Percentiles rank a stretch among this genome's conserved stretches.
Evolutionary conservation across 2,113 vertebrate genomes (phyloP).

Genomic region (Rutilus rutilus): DNA sequence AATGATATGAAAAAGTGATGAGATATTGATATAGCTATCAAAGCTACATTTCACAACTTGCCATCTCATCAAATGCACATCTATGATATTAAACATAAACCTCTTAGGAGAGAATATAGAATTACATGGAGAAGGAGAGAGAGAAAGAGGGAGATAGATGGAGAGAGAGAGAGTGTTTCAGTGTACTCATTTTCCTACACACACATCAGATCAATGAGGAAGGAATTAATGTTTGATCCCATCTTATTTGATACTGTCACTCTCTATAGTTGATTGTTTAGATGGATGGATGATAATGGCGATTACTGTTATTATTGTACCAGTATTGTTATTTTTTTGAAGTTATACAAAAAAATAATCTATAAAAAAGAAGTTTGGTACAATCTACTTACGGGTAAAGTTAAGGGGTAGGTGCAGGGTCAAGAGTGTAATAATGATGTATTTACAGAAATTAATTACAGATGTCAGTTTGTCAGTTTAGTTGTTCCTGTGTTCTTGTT

Average conservation of each 20-base stretch:
- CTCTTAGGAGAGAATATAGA: constrained; percentile 63
- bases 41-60: constrained; percentile 75
- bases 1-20: constrained; percentile 75
- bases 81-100: constrained; percentile 73
- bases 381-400: no score
- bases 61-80: constrained; percentile 69
- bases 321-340: background rate
- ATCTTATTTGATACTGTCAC: constrained; percentile 15
- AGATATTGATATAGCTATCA: constrained; percentile 78
- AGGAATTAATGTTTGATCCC: constrained; percentile 46
- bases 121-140: constrained; percentile 54
- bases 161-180: constrained; percentile 34
- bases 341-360: no score
- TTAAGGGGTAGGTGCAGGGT: no score
- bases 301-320: background rate
- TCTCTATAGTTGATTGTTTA: constrained; percentile 24
- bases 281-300: background rate
- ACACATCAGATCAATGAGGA: constrained; percentile 54
- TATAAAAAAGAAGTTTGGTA: no score
- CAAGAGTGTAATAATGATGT: no score
- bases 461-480: no score
- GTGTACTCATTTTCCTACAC: constrained; percentile 47
- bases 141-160: background rate
- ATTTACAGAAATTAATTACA: no score
- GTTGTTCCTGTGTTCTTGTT: no score